Evolutionary conservation across 2,888 invertebrate species (phyloP).

Genomic region (Chaetogeoica ovagalla): DNA sequence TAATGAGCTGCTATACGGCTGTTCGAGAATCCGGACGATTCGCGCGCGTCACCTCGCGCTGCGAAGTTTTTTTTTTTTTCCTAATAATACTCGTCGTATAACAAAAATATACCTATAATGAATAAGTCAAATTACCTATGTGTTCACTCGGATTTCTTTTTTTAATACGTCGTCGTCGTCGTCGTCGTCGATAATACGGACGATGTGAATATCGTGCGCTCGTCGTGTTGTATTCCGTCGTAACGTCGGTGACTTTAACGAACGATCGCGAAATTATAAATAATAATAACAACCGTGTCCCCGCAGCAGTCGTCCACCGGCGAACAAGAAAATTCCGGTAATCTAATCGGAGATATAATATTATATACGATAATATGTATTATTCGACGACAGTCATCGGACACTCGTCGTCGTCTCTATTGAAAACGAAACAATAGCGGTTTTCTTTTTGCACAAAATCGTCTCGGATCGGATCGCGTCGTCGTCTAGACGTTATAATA

Average conservation of each 20-base stretch:
- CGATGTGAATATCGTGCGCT: too few species aligned
- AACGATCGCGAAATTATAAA: not conserved
- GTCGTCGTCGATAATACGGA: too few species aligned
- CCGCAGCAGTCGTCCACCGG: not conserved
- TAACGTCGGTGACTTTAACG: conserved; percentile 21
- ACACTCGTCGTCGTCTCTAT: conserved; percentile 1
- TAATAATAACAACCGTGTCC: not conserved
- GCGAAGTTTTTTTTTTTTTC: not conserved
- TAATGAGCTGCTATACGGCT: conserved; percentile 2
- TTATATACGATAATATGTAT: too few species aligned
- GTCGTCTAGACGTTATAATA: not conserved
- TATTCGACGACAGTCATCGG: not conserved
- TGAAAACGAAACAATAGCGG: conserved; percentile 17
- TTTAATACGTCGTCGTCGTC: not conserved
- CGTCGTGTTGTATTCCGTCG: not conserved
- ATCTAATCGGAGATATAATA: conserved; percentile 21
- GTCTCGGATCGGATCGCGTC: conserved; percentile 20
- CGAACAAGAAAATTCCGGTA: conserved; percentile 12
- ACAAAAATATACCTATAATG: not conserved
- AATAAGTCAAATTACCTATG: not conserved
- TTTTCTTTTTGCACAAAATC: conserved; percentile 16
- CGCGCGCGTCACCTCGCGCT: not conserved
- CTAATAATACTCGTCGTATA: too few species aligned
- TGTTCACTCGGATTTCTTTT: conserved; percentile 18
- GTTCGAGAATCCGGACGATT: not conserved